Conservation (phyloP, 92 coral and sea anemone genomes). For the Phymanthus crucifer region DNA sequence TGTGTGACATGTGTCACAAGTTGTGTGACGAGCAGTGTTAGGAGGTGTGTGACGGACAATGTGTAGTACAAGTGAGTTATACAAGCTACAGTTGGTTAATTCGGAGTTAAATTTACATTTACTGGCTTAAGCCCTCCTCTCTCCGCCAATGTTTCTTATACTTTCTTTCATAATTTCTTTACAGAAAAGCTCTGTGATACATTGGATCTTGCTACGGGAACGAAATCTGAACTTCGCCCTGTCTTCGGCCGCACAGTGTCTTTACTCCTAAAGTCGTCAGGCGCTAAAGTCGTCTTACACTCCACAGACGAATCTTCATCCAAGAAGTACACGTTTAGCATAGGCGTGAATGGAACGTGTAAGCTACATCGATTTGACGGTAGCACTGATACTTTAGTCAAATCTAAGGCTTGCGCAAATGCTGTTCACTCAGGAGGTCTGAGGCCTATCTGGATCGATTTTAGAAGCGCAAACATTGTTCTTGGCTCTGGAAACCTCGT, state of each 20-base stretch:
- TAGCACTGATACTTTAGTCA: neutral
- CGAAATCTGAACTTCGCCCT: slow-evolving; percentile 29
- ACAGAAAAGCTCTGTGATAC: slow-evolving; percentile 60
- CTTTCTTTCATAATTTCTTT: neutral
- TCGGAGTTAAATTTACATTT: too few relatives aligned
- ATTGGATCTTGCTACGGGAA: slow-evolving; percentile 14
- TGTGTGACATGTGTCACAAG: neutral
- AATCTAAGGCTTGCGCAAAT: neutral
- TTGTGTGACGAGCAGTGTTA: too few relatives aligned
- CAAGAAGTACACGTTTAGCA: slow-evolving; percentile 50
- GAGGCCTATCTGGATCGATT: slow-evolving; percentile 77
- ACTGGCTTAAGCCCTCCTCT: too few relatives aligned
- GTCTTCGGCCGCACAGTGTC: slow-evolving; percentile 60
- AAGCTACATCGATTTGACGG: slow-evolving; percentile 3
- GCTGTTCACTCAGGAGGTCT: neutral
- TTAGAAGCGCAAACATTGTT: slow-evolving; percentile 71
- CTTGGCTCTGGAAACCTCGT: slow-evolving; percentile 71
- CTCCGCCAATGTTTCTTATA: too few relatives aligned
- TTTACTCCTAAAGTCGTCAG: slow-evolving; percentile 22
- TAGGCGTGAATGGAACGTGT: slow-evolving; percentile 20
- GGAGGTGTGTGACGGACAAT: too few relatives aligned
- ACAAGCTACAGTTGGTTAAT: too few relatives aligned
- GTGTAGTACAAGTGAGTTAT: too few relatives aligned
- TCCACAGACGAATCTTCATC: neutral
- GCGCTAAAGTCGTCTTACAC: slow-evolving; percentile 41